A percentile compares a stretch with the other conserved stretches of the same genome.
Evolutionary conservation across 1,140 invertebrate species (phyloP).

Genomic region (Ectropis grisescens): DNA sequence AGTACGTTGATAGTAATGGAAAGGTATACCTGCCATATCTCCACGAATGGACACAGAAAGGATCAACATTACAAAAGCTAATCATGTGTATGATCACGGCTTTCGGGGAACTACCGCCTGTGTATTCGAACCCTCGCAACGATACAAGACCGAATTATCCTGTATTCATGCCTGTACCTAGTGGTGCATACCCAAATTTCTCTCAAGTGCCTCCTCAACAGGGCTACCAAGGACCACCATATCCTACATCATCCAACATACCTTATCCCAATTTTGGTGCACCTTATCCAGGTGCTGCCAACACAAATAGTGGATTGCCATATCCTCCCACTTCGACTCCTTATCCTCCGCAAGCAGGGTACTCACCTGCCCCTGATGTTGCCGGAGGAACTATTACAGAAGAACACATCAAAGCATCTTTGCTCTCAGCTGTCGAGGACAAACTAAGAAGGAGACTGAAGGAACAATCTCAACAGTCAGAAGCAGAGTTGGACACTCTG

Average conservation of each 20-base stretch:
- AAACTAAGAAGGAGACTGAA: slow-evolving; percentile 88
- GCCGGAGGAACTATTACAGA: slow-evolving; percentile 89
- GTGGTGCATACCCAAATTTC: slow-evolving; percentile 39
- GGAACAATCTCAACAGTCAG: slow-evolving; percentile 90
- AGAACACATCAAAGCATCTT: slow-evolving; percentile 93
- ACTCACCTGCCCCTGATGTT: slow-evolving; percentile 49
- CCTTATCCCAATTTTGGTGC: slow-evolving; percentile 53
- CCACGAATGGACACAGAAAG: slow-evolving; percentile 91
- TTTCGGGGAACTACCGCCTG: slow-evolving; percentile 96
- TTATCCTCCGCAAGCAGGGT: slow-evolving; percentile 54
- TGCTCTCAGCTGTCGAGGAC: slow-evolving; percentile 95
- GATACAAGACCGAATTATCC: slow-evolving; percentile 74
- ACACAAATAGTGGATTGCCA: slow-evolving; percentile 40
- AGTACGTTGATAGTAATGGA: slow-evolving; percentile 95
- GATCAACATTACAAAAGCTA: slow-evolving; percentile 86
- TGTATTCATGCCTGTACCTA: slow-evolving; percentile 75
- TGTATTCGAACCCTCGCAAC: slow-evolving; percentile 82
- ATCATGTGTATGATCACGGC: slow-evolving; percentile 93
- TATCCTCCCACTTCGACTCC: slow-evolving; percentile 45
- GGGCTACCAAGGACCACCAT: slow-evolving; percentile 52
- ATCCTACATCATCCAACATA: slow-evolving; percentile 42
- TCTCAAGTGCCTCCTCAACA: slow-evolving; percentile 33
- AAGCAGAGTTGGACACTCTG: slow-evolving; percentile 93
- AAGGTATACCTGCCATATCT: slow-evolving; percentile 98
- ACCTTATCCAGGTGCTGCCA: slow-evolving; percentile 45